Conservation (phyloP, 2,113 vertebrate species). For the Notechis scutatus region DNA sequence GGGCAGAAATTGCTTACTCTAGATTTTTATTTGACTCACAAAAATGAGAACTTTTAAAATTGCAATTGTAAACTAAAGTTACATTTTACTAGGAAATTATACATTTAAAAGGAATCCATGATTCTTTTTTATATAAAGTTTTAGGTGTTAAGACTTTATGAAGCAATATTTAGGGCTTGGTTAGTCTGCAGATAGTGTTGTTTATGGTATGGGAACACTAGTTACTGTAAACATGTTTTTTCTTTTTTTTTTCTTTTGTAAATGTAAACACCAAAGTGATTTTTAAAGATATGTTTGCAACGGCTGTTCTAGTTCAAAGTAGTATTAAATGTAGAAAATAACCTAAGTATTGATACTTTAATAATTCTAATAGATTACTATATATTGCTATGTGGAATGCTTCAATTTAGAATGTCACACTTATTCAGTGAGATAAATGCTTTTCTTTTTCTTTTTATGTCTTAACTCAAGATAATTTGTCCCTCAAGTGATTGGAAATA, state of each 20-base stretch:
- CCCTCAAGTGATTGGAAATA: not conserved
- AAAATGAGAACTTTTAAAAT: not conserved
- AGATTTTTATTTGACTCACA: not conserved
- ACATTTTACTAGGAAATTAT: not conserved
- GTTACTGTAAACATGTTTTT: not conserved
- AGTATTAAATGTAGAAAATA: not conserved
- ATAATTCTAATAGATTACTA: not conserved
- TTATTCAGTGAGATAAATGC: not conserved
- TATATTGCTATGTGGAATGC: not conserved
- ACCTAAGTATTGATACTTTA: not conserved
- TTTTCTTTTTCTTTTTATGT: not conserved
- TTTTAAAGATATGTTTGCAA: not conserved
- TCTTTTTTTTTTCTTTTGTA: not conserved
- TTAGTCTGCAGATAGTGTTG: not conserved
- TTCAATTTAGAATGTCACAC: not conserved
- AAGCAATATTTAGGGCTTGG: not conserved
- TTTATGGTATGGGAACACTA: not conserved
- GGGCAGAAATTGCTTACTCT: not conserved
- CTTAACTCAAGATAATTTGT: not conserved
- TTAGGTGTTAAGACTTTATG: not conserved
- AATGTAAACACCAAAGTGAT: not conserved
- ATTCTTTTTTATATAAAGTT: not conserved
- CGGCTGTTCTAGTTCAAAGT: not conserved
- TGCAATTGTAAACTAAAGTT: not conserved
- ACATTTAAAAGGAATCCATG: not conserved